Evolutionary conservation across 2,888 invertebrate genomes (phyloP), one percentile per base, ranked within the genome.

Genomic region (Tribolium freemani): DNA sequence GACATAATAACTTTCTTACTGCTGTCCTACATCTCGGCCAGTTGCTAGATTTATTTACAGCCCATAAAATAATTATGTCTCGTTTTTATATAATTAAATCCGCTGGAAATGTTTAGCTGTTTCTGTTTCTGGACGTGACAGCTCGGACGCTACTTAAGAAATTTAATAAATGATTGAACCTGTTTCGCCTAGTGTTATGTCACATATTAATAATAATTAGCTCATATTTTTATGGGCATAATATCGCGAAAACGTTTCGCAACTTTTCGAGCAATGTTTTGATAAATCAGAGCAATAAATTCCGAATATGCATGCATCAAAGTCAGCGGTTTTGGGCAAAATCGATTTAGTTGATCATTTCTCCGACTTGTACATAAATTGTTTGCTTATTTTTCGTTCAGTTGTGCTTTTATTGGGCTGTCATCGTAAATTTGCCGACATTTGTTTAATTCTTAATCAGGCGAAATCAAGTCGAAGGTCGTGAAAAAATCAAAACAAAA

Each of bases 131-230:
- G 21, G 60, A 60, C 46, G 11, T 66, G 53, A 44, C 53, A 66
- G 51, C 13, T 21, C 21, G 5, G 54, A 66, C 31, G 66, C 66
- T 54, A 66, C 56, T 54, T 54, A 66, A 54, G 66, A 56, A 66
- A 64, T 38, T 31, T 21, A 66, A 66, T 66, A 66, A 66, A 54
- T 54, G 54, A 66, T 66, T 56, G 56, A 45, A 66, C 54, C 54
- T 66, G 66, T 56, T 66, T 54, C 20, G 46, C 54, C 54, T 54
- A 44, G 30, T 66, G 10, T 66, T 66, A 66, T 31, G 66, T 66
- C 56, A 66, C 16, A 57, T 57, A 57, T 57, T 57, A 57, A 57
- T 57, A 56, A 56, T 56, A 57, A 57, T 57, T 57, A 57, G 38
- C 31, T 57, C 56, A 57, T 57, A 30, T 57, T 57, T 57, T 57